Percentiles rank a stretch among this genome's conserved stretches.
phyloP scores from a whole-genome alignment of 2,797 vertebrate genomes.

The Trachops cirrhosus region DNA sequence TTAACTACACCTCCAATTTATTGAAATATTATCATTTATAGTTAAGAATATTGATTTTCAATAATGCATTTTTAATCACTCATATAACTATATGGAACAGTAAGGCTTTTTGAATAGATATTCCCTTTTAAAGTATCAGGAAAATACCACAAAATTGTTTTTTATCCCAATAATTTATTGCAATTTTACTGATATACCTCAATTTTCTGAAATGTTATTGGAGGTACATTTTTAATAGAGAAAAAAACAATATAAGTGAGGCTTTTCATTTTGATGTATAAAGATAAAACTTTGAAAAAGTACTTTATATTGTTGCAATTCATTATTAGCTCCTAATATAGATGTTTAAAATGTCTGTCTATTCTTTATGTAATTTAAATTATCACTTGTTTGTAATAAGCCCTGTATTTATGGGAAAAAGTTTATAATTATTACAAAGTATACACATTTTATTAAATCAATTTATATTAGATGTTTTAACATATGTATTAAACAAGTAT shows the following conservation, averaged over 20 bases:
- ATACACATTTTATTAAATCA: neutral
- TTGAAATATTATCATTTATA: conserved; percentile 36
- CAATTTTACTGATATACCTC: neutral
- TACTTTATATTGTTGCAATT: neutral
- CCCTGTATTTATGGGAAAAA: neutral
- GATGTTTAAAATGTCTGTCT: neutral
- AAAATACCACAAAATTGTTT: conserved; percentile 41
- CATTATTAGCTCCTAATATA: neutral
- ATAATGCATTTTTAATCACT: conserved; percentile 6
- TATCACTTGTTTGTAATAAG: neutral
- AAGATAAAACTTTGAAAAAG: neutral
- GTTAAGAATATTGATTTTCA: conserved; percentile 54
- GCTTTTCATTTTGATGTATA: neutral
- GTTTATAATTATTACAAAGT: conserved; percentile 35
- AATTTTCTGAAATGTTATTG: conserved; percentile 45
- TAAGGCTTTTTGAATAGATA: conserved; percentile 26
- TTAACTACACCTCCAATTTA: neutral
- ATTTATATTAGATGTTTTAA: neutral
- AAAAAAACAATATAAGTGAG: neutral
- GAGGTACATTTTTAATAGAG: neutral
- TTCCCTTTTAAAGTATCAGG: conserved; percentile 40
- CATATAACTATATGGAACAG: conserved; percentile 34
- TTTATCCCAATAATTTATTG: conserved; percentile 33
- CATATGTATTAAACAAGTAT: conserved; percentile 12
- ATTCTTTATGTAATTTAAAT: neutral